These are phyloP conservation scores for Leptinotarsa undecemlineata DNA, from an alignment of 1,140 invertebrate species.

Conservation along the genomic window DNA sequence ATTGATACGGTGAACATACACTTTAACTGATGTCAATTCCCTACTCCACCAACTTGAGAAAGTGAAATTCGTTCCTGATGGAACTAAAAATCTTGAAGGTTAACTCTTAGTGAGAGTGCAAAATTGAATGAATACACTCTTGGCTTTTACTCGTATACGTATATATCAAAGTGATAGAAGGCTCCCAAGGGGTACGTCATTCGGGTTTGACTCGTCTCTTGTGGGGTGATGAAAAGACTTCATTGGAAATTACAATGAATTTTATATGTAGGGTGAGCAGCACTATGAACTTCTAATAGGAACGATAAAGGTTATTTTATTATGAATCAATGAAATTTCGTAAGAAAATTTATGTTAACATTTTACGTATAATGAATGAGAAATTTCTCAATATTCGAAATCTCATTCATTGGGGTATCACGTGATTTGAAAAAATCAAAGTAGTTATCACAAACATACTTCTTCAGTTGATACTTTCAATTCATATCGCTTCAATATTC, in stretches of 20 bases:
- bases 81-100: neutral
- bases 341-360: neutral
- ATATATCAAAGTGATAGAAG: conserved; percentile 3
- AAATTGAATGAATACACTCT: neutral
- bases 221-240: conserved; percentile 7
- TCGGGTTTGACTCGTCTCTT: neutral
- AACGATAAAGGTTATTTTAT: neutral
- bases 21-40: too few relatives aligned
- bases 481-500: too few relatives aligned
- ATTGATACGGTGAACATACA: too few relatives aligned
- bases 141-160: neutral
- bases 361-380: too few relatives aligned
- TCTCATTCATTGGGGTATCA: too few relatives aligned
- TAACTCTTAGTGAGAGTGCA: neutral
- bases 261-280: neutral
- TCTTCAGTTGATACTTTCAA: too few relatives aligned
- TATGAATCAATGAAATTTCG: neutral
- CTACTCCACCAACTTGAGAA: too few relatives aligned
- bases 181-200: neutral
- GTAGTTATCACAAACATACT: too few relatives aligned
- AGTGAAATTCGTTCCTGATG: too few relatives aligned
- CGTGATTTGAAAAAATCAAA: too few relatives aligned
- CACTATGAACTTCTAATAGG: neutral
- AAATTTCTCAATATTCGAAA: too few relatives aligned
- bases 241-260: neutral